These are phyloP conservation scores for Ichneumon xanthorius DNA, from an alignment of 2,888 invertebrate genomes.

Conservation along the genomic window DNA sequence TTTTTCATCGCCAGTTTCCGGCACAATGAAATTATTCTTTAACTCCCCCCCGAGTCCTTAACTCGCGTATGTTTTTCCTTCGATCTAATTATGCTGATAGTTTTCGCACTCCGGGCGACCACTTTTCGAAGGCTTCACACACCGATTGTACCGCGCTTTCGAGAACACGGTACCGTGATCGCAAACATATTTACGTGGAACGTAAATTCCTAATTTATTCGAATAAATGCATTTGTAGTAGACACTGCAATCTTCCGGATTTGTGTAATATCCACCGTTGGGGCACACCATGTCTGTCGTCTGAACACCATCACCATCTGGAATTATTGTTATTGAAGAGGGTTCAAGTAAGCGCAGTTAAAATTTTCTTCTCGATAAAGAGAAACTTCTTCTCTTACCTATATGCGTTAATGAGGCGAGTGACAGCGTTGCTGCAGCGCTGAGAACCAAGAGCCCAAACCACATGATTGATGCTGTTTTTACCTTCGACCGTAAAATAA, in stretches of 20 bases:
- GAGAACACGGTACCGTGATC: slow-evolving; percentile 59
- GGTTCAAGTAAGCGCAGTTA: neutral
- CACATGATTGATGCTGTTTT: slow-evolving; percentile 39
- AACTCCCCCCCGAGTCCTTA: too few relatives aligned
- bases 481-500: neutral
- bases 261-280: slow-evolving; percentile 33
- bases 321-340: neutral
- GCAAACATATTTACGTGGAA: slow-evolving; percentile 53
- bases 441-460: slow-evolving; percentile 44
- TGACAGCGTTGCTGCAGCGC: slow-evolving; percentile 30
- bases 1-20: too few relatives aligned
- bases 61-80: too few relatives aligned
- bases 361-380: neutral
- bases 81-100: neutral
- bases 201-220: slow-evolving; percentile 9
- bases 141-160: slow-evolving; percentile 17
- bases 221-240: slow-evolving; percentile 61
- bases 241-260: slow-evolving; percentile 42
- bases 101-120: slow-evolving; percentile 49
- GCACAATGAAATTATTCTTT: too few relatives aligned
- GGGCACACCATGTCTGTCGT: slow-evolving; percentile 17
- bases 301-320: slow-evolving; percentile 2
- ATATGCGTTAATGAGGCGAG: neutral
- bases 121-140: slow-evolving; percentile 46
- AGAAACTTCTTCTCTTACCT: slow-evolving; percentile 17